Conservation (phyloP, 2,888 invertebrate genomes). For the Trachelus stipa region DNA sequence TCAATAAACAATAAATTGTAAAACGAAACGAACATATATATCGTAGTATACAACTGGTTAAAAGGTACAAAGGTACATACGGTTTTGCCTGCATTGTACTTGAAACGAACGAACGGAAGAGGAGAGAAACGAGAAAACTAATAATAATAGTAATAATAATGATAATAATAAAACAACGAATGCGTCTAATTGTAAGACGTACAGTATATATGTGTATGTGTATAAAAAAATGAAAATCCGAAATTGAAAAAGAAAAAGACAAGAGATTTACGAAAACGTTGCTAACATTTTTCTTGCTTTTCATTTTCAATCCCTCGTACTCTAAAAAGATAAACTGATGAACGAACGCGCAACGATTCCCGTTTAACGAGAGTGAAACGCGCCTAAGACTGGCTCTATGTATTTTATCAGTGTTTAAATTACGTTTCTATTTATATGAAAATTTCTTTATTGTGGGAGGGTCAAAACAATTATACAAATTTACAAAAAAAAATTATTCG, state of each 20-base stretch:
- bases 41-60: constrained; percentile 17
- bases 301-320: background rate
- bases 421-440: constrained; percentile 17
- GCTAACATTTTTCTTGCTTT: background rate
- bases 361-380: constrained; percentile 20
- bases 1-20: constrained; percentile 3
- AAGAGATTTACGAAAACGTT: constrained; percentile 22
- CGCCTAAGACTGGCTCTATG: background rate
- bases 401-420: constrained; percentile 28
- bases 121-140: constrained; percentile 2
- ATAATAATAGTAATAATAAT: background rate
- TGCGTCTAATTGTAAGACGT: constrained; percentile 22
- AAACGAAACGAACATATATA: constrained; percentile 10
- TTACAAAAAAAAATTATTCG: background rate
- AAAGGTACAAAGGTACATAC: constrained; percentile 50
- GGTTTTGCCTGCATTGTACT: constrained; percentile 53
- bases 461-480: background rate
- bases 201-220: constrained; percentile 23
- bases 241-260: constrained; percentile 29
- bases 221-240: constrained; percentile 31
- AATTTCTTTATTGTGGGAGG: constrained; percentile 15
- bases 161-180: constrained; percentile 25
- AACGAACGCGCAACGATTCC: constrained; percentile 22
- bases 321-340: background rate
- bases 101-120: constrained; percentile 41